Evolutionary conservation across 2,888 invertebrate genomes (phyloP).

Genomic region (Nesidiocoris tenuis): DNA sequence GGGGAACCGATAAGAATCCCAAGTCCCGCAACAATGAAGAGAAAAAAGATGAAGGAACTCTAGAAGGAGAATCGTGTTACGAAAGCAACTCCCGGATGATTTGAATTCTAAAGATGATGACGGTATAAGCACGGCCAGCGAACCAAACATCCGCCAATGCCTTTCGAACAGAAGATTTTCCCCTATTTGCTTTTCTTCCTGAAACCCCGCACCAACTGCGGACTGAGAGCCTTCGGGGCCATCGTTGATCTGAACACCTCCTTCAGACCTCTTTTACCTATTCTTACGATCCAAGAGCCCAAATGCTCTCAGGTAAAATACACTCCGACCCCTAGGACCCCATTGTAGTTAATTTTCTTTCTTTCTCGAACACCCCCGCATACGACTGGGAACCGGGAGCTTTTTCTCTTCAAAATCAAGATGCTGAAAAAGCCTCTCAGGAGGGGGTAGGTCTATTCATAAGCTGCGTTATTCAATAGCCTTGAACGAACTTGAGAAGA

Average conservation of each 20-base stretch:
- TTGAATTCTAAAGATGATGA: background rate
- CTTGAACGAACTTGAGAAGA: slow-evolving; percentile 36
- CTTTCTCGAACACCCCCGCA: background rate
- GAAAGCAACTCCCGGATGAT: background rate
- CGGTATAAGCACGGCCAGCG: background rate
- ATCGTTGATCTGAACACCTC: background rate
- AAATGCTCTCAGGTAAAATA: background rate
- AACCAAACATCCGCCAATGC: background rate
- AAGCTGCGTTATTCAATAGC: slow-evolving; percentile 33
- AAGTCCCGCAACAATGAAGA: background rate
- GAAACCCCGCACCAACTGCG: background rate
- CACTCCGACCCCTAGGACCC: background rate
- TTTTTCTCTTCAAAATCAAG: background rate
- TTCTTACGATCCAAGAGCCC: background rate
- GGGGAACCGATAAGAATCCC: background rate
- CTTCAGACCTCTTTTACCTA: background rate
- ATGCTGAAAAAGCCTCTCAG: background rate
- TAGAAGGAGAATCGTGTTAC: background rate
- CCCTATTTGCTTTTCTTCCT: background rate
- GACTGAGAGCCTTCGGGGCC: background rate
- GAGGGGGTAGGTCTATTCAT: background rate
- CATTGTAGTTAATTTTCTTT: background rate
- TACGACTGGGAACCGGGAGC: background rate
- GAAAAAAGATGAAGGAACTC: background rate
- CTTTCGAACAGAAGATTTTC: background rate